phyloP scores from a whole-genome alignment of 2,888 invertebrate genomes.

The Cepaea hortensis region DNA sequence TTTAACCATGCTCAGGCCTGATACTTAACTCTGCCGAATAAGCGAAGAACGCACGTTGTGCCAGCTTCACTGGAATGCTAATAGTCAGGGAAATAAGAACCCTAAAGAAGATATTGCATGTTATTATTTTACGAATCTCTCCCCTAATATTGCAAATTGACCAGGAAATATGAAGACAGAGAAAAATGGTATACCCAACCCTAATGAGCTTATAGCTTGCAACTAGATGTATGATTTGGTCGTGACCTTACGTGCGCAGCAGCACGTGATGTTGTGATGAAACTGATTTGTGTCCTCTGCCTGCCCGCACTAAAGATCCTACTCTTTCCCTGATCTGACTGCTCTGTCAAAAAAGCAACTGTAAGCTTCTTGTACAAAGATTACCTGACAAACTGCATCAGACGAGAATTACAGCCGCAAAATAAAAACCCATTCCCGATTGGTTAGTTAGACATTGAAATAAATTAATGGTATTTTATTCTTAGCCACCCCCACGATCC shows the following conservation, averaged over 20 bases:
- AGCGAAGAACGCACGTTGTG: too few species aligned
- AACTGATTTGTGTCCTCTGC: constrained; percentile 28
- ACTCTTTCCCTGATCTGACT: not conserved
- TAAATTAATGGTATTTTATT: not conserved
- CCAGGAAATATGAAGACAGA: too few species aligned
- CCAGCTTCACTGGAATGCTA: too few species aligned
- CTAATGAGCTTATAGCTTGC: constrained; percentile 27
- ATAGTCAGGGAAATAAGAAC: too few species aligned
- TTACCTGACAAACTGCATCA: constrained; percentile 20
- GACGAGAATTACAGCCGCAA: constrained; percentile 9
- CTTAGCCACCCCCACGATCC: not conserved
- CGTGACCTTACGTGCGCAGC: constrained; percentile 11
- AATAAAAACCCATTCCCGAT: not conserved
- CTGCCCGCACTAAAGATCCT: constrained; percentile 9
- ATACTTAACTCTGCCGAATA: too few species aligned
- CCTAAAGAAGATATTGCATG: too few species aligned
- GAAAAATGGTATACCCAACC: constrained; percentile 9
- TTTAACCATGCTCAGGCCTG: too few species aligned
- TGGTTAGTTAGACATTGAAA: not conserved
- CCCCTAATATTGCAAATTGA: too few species aligned
- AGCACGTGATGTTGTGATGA: constrained; percentile 21
- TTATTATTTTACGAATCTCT: too few species aligned
- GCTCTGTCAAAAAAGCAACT: constrained; percentile 6
- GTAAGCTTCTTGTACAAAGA: constrained; percentile 12
- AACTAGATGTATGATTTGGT: constrained; percentile 10